phyloP scores from a whole-genome alignment of 2,888 invertebrate genomes.

The Drosophila kuntzei region DNA sequence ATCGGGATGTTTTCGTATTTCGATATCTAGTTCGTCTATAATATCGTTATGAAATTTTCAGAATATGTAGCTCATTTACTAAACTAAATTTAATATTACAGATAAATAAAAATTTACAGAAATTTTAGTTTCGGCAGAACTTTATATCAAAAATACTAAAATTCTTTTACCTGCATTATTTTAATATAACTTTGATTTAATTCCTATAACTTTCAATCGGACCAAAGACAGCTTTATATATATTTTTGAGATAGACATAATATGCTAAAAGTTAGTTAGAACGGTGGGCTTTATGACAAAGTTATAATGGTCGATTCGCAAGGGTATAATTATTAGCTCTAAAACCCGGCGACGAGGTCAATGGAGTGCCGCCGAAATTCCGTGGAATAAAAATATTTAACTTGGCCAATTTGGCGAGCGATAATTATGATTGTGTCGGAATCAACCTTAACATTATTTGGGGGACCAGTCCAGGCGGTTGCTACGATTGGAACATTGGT shows the following conservation, averaged over 20 bases:
- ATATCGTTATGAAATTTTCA: neutral
- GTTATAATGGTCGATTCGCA: neutral
- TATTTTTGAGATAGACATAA: no score
- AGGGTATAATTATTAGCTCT: conserved; percentile 58
- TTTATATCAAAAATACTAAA: neutral
- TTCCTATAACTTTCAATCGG: neutral
- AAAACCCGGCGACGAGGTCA: conserved; percentile 55
- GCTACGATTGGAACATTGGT: conserved; percentile 51
- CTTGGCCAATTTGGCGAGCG: conserved; percentile 62
- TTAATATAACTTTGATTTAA: neutral
- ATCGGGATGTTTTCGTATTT: neutral
- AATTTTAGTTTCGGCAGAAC: no score
- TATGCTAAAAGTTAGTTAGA: conserved; percentile 4
- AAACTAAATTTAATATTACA: no score
- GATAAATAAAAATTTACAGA: no score
- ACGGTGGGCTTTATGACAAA: conserved; percentile 13
- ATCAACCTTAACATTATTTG: conserved; percentile 10
- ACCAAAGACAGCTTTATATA: neutral
- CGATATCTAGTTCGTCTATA: no score
- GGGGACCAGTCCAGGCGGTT: conserved; percentile 4
- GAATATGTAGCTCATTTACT: neutral
- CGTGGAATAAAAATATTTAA: conserved; percentile 61
- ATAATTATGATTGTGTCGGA: conserved; percentile 66
- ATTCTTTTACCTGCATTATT: no score
- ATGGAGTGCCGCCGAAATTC: conserved; percentile 72